Evolutionary conservation across 2,797 vertebrate species (phyloP), one percentile per base, ranked within the genome.

Genomic region (Chromobotia macracanthus): DNA sequence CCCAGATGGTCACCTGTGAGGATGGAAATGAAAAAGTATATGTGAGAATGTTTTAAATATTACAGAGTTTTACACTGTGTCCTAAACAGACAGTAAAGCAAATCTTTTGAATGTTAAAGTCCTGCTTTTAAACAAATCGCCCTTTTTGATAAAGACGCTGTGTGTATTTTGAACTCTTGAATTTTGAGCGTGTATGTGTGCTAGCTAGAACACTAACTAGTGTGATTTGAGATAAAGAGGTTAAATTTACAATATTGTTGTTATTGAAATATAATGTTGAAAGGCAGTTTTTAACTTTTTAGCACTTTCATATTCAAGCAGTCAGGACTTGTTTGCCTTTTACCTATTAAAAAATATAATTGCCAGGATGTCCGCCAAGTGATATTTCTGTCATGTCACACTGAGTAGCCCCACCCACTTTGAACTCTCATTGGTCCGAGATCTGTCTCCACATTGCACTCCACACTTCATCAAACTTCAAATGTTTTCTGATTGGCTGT

Each of bases 1-100:
- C 97, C 97, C 97, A 99, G 88, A 99, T 98, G 69, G 97, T 99
- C 85, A 99, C 97, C 97, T 99, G 81, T 50, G 81, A 46, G n/a
- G 51, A 74, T 64, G 65, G 8, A 51, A 38, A 48, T 23, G 18
- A 11, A 63, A 11, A 67, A 48, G 66, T 58, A n/a, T 58, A 46
- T 23, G 44, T 68, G 12, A 50, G 48, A 50, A 0, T 6, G 6
- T 38, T 66, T 66, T 35, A 10, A 46, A n/a, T 7, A 21, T 7
- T 7, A 41, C 38, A 9, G 5, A 41, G 9, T 41, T 41, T 41
- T 41, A 28, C 10, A 48, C 5, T 18, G n/a, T n/a, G 5, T 18
- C 25, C 23, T 9, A 31, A 50, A 28, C 5, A 51, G 15, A 3
- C 7, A 3, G 18, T 55, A 55, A 10, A 55, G 10, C 9, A 7